Evolutionary conservation across 37 sponge, comb jelly and placozoan species (phyloP).

Genomic region (Aphrocallistes beatrix): DNA sequence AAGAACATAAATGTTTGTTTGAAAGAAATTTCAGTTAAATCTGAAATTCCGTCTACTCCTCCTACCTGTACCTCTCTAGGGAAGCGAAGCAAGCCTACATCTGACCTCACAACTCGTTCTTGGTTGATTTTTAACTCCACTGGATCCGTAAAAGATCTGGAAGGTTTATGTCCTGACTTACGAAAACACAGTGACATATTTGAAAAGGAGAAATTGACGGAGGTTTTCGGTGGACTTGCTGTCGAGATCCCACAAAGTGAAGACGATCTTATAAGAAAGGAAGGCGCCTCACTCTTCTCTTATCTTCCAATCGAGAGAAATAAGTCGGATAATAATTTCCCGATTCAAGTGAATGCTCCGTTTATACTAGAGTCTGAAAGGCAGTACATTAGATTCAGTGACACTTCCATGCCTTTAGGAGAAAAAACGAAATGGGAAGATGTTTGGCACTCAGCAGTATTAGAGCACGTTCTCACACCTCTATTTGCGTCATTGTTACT

Average conservation of each 20-base stretch:
- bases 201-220: not conserved
- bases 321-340: not conserved
- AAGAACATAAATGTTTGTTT: not conserved
- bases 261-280: not conserved
- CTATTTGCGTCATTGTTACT: not conserved
- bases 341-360: not conserved
- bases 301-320: not conserved
- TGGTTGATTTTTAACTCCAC: not conserved
- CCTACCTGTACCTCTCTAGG: not conserved
- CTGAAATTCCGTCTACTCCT: not conserved
- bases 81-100: not conserved
- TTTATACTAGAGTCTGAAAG: slow-evolving; percentile 9
- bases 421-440: not conserved
- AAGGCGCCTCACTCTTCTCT: not conserved
- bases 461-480: not conserved
- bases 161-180: not conserved
- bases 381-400: not conserved
- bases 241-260: not conserved
- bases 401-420: not conserved
- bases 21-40: not conserved
- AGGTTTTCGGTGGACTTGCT: not conserved
- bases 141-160: not conserved
- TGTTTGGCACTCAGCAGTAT: not conserved
- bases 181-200: not conserved
- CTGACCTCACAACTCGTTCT: not conserved